Evolutionary conservation across 1,140 invertebrate genomes (phyloP), one percentile per base, ranked within the genome.

Genomic region (Lineus longissimus): DNA sequence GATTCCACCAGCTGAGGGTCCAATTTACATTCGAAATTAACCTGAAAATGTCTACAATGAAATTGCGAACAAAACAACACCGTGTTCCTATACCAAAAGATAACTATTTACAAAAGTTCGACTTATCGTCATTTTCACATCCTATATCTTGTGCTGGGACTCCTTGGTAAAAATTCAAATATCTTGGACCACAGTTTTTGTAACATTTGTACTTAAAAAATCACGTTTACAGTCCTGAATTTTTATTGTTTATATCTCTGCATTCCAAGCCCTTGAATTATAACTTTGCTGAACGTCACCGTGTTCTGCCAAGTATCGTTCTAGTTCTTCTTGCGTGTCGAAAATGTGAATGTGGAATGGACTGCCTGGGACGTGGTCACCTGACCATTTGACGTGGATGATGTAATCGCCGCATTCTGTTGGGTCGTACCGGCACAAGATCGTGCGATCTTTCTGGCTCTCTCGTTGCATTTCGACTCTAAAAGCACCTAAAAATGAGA

Each of bases 381-480:
- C 95, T 15, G 96, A 95, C 97, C 97, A 99, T 79, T 95, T 93
- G 1, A 99, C 93, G 80, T 97, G 94, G 1, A 99, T 93, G 59
- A 95, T 86, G 81, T 99, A 99, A 81, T 98, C 95, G 7, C 97
- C 97, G 13, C 95, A 94, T 81, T 99, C 96, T 19, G 94, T 96
- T 55, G 97, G 97, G 82, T 98, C 95, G 69, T 86, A 90, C 81
- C 95, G 94, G 86, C 97, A 99, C 29, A 98, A 83, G 76, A 99
- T 99, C 30, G 95, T 97, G 55, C 97, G 85, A 79, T 99, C 97
- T 78, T 97, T 97, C 83, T 98, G 94, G 71, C 90, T 95, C 83
- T 99, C 97, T n/a, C 97, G 84, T 79, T 98, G 95, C 97, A 99
- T 99, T 83, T 99, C 96, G 1, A 99, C 97, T 69, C 95, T 88